A percentile compares a stretch with the other conserved stretches of the same genome.
These are phyloP conservation scores for Drosophila quinaria DNA, from an alignment of 2,888 invertebrate genomes.

Conservation along the genomic window DNA sequence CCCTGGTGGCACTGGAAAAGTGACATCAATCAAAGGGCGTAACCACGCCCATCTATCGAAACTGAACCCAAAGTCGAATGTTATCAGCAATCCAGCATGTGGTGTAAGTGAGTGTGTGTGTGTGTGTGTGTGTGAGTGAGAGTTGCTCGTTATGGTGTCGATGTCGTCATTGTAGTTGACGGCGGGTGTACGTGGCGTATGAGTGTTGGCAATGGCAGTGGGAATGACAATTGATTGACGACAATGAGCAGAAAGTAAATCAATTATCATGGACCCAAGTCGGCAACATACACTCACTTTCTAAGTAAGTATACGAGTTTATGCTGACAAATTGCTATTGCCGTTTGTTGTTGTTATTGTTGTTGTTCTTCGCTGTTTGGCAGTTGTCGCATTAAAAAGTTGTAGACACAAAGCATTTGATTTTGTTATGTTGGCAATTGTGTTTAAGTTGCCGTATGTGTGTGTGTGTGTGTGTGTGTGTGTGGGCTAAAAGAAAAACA, in stretches of 20 bases:
- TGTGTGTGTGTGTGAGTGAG: slow-evolving; percentile 25
- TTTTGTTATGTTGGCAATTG: slow-evolving; percentile 37
- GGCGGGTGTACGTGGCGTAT: slow-evolving; percentile 71
- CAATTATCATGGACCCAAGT: slow-evolving; percentile 69
- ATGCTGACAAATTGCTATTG: slow-evolving; percentile 67
- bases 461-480: neutral
- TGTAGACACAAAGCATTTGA: slow-evolving; percentile 59
- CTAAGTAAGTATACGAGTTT: slow-evolving; percentile 16
- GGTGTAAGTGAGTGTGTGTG: neutral
- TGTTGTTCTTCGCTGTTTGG: slow-evolving; percentile 28
- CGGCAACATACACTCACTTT: slow-evolving; percentile 26
- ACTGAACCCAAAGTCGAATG: slow-evolving; percentile 28
- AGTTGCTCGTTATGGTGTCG: slow-evolving; percentile 51
- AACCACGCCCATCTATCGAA: slow-evolving; percentile 41
- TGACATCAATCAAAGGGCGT: slow-evolving; percentile 75
- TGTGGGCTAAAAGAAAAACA: slow-evolving; percentile 27
- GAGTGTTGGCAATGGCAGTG: slow-evolving; percentile 59
- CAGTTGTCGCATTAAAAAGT: slow-evolving; percentile 74
- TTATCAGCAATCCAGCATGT: slow-evolving; percentile 69
- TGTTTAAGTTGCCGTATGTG: slow-evolving; percentile 4
- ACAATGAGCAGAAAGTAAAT: slow-evolving; percentile 74
- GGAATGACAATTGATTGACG: slow-evolving; percentile 78
- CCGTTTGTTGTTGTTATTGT: slow-evolving; percentile 16
- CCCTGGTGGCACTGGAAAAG: slow-evolving; percentile 52
- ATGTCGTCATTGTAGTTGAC: slow-evolving; percentile 31